A percentile compares a stretch with the other conserved stretches of the same genome.
These are phyloP conservation scores for Odontamblyopus rebecca DNA, from an alignment of 2,797 vertebrate genomes.

Conservation along the genomic window DNA sequence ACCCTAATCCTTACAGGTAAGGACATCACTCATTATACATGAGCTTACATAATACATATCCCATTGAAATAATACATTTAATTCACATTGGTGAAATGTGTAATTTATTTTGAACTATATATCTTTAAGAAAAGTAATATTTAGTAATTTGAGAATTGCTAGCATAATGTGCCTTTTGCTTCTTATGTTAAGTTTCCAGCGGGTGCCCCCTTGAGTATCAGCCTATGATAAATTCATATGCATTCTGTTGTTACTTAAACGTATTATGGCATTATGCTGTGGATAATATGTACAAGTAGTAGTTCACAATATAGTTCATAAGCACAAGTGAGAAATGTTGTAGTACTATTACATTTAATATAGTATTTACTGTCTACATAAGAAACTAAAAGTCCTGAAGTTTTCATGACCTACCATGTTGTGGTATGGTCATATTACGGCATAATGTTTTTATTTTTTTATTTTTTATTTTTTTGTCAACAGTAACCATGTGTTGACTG, in stretches of 20 bases:
- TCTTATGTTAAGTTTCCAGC: too few species aligned
- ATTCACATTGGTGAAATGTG: too few species aligned
- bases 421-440: neutral
- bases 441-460: neutral
- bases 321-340: too few species aligned
- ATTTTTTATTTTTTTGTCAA: neutral
- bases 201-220: too few species aligned
- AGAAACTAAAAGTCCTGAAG: neutral
- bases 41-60: too few species aligned
- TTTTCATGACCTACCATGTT: neutral
- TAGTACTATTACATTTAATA: too few species aligned
- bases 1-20: slow-evolving; percentile 96
- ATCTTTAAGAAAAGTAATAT: too few species aligned
- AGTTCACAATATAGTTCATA: neutral
- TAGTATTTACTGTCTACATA: neutral
- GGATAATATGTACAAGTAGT: neutral
- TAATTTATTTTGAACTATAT: too few species aligned
- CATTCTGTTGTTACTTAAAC: neutral
- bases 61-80: neutral
- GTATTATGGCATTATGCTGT: neutral
- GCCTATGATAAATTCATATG: neutral
- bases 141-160: too few species aligned
- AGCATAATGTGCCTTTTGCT: too few species aligned
- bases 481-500: slow-evolving; percentile 96
- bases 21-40: neutral